Base-by-base conservation (phyloP, 2,797 vertebrate genomes). In the Melopsittacus undulatus region DNA sequence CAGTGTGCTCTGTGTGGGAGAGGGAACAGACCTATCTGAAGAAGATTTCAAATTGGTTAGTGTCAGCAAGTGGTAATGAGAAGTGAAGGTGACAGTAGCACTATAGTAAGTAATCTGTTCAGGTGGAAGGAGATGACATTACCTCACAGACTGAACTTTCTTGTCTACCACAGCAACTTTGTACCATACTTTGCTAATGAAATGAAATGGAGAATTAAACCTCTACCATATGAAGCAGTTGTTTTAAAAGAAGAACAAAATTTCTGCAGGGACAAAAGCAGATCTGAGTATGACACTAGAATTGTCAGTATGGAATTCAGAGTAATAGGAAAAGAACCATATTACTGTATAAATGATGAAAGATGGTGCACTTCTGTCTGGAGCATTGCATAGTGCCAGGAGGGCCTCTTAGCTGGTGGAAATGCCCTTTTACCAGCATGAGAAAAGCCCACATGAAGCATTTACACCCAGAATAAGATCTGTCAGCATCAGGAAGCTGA, bases 71-170 rank as follows among this genome's bases (percentile, higher is more conserved):
- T n/a, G 59, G 68, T 92, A 93, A 90, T 77, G 83, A 89, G 87
- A 93, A 95, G 48, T 82, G 67, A 74, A 95, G 63, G 87, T 90
- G 95, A 90, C 88, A 96, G 91, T 62, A 86, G 83, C 82, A 80
- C 66, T 46, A 63, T 38, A 70, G 88, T 91, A 87, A 95, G 67
- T 42, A 82, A 77, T 87, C 70, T 82, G 19, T 70, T 67, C 80
- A 84, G 75, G 74, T 91, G 57, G 73, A 78, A 91, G 36, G 59
- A 91, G 66, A 69, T 73, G 56, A 77, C 36, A 27, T 70, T 79
- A 90, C 54, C 74, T 57, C 27, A 54, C 17, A 87, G 59, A 78
- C 73, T 84, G 73, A 59, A 91, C 88, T 79, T 92, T 81, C 76
- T 79, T 40, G 69, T 81, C 63, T 81, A 34, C 21, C 7, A 2